Evolutionary conservation across 1,140 invertebrate species (phyloP), one percentile per base, ranked within the genome.

Genomic region (Gryon sp.): DNA sequence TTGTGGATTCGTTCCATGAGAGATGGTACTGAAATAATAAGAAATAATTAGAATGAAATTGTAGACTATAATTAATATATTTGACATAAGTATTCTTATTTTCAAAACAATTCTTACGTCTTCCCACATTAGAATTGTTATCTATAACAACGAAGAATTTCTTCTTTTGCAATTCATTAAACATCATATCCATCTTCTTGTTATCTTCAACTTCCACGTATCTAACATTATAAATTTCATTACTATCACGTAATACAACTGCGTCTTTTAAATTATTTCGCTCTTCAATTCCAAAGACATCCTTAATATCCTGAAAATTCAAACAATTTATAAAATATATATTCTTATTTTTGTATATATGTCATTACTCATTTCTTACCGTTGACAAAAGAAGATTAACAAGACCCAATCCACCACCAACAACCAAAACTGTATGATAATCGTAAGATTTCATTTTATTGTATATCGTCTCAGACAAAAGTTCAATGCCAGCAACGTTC

Each of bases 391-490:
- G 7, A 12, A 76, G 26, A 45, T 28, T 43, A 0, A 72, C 22
- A 2, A 77, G 53, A 15, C 74, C 74, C 22, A 66, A 16, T 9
- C 38, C 60, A 43, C 45, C 66, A 4, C 74, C 74, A 24, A 72
- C 40, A n/a, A 68, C 38, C 5, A 77, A 7, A 38, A 62, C 11
- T 26, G 20, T 26, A 19, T 62, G 9, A 28, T 77, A 63, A 4
- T 38, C 18, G 18, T 15, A 72, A 19, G 45, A n/a, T 20, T 77
- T 40, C 0, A 77, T 30, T 3, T 60, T 43, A 0, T 68, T 36
- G n/a, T 53, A 26, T 4, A 73, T 43, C 0, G 22, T 60, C 26
- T 69, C 50, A 26, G 14, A 40, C 4, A 57, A 15, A 32, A 69
- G 22, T 30, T 78, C 63, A 6, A 78, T 15, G 0, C 76, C 76